Evolutionary conservation across 1,140 invertebrate genomes (phyloP).

Genomic region (Hypothenemus hampei): DNA sequence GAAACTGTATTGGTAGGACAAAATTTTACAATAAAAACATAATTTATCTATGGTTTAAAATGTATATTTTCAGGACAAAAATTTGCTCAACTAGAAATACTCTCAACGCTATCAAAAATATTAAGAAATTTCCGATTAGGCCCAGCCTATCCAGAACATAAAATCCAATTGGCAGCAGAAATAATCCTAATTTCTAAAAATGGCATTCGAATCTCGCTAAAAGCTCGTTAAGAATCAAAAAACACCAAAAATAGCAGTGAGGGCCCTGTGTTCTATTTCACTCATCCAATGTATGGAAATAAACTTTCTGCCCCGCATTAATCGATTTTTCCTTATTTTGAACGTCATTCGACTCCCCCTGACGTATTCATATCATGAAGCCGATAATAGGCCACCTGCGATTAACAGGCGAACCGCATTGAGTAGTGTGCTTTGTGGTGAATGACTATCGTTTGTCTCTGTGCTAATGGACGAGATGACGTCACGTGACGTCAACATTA

Average conservation of each 20-base stretch:
- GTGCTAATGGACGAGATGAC: too few relatives aligned
- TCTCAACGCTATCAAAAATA: constrained; percentile 62
- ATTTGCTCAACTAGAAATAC: constrained; percentile 73
- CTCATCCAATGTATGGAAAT: too few relatives aligned
- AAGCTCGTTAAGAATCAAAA: constrained; percentile 33
- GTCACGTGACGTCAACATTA: too few relatives aligned
- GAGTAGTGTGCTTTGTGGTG: too few relatives aligned
- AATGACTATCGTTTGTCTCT: too few relatives aligned
- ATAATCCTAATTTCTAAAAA: constrained; percentile 45
- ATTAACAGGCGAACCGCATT: too few relatives aligned
- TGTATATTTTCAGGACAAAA: constrained; percentile 57
- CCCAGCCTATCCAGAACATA: constrained; percentile 35
- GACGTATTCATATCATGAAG: too few relatives aligned
- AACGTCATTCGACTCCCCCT: too few relatives aligned
- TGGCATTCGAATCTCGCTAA: constrained; percentile 42
- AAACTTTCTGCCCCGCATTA: too few relatives aligned
- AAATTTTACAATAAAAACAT: background rate
- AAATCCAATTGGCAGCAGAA: constrained; percentile 39
- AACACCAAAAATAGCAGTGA: background rate
- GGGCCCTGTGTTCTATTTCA: too few relatives aligned
- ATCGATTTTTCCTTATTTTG: too few relatives aligned
- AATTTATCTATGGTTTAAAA: background rate
- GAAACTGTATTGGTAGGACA: constrained; percentile 62
- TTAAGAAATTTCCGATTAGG: constrained; percentile 57
- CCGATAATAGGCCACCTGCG: too few relatives aligned